phyloP scores from a whole-genome alignment of 1,140 invertebrate genomes.

The Calosoma granatense region DNA sequence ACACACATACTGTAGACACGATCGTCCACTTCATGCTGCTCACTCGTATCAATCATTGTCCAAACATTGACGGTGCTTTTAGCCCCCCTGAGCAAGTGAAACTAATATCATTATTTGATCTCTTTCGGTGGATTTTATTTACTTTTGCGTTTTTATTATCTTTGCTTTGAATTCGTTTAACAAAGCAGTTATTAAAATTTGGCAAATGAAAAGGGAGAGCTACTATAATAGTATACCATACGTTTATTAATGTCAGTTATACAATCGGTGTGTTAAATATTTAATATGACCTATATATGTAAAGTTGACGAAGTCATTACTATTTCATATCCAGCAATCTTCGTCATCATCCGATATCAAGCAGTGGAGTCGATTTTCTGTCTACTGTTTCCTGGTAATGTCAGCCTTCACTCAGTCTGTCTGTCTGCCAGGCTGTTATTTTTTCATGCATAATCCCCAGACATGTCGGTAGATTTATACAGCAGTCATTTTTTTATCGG shows the following conservation, averaged over 20 bases:
- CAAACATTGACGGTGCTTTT: slow-evolving; percentile 7
- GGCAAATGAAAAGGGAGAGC: too few species aligned
- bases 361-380: background rate
- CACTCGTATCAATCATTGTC: slow-evolving; percentile 1
- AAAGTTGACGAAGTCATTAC: too few species aligned
- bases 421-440: too few species aligned
- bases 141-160: too few species aligned
- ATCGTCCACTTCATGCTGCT: background rate
- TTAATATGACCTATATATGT: too few species aligned
- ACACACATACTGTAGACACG: too few species aligned
- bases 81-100: background rate
- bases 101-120: slow-evolving; percentile 9
- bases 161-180: too few species aligned
- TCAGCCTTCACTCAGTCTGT: background rate
- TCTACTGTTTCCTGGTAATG: background rate
- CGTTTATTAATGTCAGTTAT: too few species aligned
- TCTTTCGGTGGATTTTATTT: background rate
- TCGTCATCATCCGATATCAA: background rate
- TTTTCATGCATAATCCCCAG: too few species aligned
- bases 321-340: background rate
- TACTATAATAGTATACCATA: too few species aligned
- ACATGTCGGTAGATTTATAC: background rate
- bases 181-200: too few species aligned
- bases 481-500: background rate
- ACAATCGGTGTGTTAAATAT: too few species aligned